phyloP scores from a whole-genome alignment of 2,113 vertebrate species.

The Ictidomys tridecemlineatus region DNA sequence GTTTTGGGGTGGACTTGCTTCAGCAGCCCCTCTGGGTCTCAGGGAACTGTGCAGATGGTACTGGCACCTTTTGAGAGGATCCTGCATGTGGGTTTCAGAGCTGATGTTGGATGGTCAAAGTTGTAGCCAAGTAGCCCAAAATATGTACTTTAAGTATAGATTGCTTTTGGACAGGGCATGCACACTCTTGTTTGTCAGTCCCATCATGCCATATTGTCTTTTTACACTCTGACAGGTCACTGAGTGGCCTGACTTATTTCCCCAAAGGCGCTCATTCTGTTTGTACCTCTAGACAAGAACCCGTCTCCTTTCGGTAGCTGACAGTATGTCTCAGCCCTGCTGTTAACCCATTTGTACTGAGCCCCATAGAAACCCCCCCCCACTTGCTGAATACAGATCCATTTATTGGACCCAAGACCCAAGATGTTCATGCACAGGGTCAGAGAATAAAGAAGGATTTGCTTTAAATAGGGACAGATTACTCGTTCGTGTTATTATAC shows the following conservation, averaged over 20 bases:
- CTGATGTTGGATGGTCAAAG: background rate
- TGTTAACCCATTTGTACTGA: background rate
- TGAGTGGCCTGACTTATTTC: background rate
- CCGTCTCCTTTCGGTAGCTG: background rate
- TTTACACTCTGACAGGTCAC: background rate
- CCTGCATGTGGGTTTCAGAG: background rate
- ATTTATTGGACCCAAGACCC: background rate
- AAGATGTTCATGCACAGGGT: background rate
- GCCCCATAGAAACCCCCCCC: background rate
- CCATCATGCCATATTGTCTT: background rate
- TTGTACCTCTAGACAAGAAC: background rate
- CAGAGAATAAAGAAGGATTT: background rate
- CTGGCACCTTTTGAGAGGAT: background rate
- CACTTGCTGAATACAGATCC: background rate
- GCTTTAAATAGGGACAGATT: constrained; percentile 41
- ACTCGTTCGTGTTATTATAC: constrained; percentile 74
- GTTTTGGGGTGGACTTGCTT: background rate
- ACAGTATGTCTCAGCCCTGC: background rate
- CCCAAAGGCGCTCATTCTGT: background rate
- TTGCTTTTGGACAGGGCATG: background rate
- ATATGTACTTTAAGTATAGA: background rate
- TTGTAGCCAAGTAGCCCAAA: background rate
- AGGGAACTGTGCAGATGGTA: background rate
- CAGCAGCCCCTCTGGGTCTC: background rate
- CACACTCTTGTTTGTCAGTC: background rate